A percentile compares a stretch with the other conserved stretches of the same genome.
These are phyloP conservation scores for Orussus abietinus DNA, from an alignment of 1,140 invertebrate genomes.

Conservation along the genomic window DNA sequence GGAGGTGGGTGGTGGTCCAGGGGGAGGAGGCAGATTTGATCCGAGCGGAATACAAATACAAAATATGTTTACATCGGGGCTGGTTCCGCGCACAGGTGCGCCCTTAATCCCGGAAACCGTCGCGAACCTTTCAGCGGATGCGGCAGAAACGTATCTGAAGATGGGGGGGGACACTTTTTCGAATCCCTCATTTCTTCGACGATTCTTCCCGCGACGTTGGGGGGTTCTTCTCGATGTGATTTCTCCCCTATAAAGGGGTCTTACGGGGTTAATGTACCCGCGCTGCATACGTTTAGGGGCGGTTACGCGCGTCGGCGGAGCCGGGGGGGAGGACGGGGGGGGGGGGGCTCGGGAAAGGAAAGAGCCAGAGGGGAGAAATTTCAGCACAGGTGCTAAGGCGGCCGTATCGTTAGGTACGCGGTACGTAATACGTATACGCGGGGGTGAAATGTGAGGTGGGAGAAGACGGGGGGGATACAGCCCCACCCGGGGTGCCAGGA, in stretches of 20 bases:
- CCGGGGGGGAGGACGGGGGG: conserved; percentile 9
- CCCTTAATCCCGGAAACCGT: no score
- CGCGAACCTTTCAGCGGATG: no score
- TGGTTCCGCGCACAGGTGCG: conserved; percentile 15
- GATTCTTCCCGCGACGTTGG: no score
- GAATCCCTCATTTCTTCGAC: no score
- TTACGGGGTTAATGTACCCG: no score
- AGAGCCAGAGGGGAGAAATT: conserved; percentile 14
- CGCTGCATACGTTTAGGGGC: not conserved
- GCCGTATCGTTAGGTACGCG: conserved; percentile 8
- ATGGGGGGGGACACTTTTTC: no score
- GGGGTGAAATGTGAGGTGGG: not conserved
- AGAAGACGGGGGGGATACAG: conserved; percentile 9
- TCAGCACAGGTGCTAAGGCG: conserved; percentile 18
- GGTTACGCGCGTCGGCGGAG: conserved; percentile 3
- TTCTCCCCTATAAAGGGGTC: no score
- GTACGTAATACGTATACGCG: not conserved
- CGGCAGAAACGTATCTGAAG: no score
- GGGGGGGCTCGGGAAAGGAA: not conserved
- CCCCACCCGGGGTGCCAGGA: conserved; percentile 17
- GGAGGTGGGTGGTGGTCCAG: not conserved
- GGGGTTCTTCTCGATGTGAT: no score
- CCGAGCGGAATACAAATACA: conserved; percentile 44
- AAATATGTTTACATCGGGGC: conserved; percentile 41
- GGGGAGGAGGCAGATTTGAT: conserved; percentile 18